A percentile compares a stretch with the other conserved stretches of the same genome.
Evolutionary conservation across 35 echinoderm and acorn worm species (phyloP).

Genomic region (Nesometra sesokonis): DNA sequence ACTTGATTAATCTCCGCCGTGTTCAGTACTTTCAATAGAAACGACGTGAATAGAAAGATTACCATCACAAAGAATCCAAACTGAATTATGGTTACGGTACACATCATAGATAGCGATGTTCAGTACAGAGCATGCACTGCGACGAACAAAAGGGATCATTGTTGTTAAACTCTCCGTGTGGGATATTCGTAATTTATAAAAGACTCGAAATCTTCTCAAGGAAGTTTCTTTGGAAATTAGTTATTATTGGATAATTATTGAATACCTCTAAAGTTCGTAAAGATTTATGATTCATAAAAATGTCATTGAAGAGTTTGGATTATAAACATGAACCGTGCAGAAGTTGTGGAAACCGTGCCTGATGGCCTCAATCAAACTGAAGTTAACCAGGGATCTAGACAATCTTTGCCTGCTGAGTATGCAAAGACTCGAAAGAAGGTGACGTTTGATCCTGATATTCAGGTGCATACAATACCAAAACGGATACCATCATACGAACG

Average conservation of each 20-base stretch:
- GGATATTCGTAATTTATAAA: too few species aligned
- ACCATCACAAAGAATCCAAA: not conserved
- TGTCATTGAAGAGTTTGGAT: too few species aligned
- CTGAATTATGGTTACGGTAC: not conserved
- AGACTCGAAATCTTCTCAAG: too few species aligned
- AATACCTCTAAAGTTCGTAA: too few species aligned
- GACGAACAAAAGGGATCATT: not conserved
- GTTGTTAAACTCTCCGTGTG: too few species aligned
- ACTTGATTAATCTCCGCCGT: too few species aligned
- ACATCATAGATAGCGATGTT: not conserved
- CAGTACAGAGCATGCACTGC: not conserved
- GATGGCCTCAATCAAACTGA: too few species aligned
- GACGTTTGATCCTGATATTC: constrained; percentile 80
- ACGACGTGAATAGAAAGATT: not conserved
- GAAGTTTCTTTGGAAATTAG: too few species aligned
- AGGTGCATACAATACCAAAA: constrained; percentile 84
- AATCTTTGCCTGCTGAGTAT: not conserved
- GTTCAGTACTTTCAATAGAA: too few species aligned
- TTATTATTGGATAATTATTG: too few species aligned
- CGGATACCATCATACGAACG: constrained; percentile 79
- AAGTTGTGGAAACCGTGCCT: not conserved
- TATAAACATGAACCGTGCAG: not conserved
- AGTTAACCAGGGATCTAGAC: not conserved
- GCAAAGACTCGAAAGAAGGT: constrained; percentile 31
- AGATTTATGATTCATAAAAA: too few species aligned